Percentiles rank a stretch among this genome's conserved stretches.
Conservation (phyloP, 2,888 invertebrate genomes). For the Ormyrus pomaceus region DNA sequence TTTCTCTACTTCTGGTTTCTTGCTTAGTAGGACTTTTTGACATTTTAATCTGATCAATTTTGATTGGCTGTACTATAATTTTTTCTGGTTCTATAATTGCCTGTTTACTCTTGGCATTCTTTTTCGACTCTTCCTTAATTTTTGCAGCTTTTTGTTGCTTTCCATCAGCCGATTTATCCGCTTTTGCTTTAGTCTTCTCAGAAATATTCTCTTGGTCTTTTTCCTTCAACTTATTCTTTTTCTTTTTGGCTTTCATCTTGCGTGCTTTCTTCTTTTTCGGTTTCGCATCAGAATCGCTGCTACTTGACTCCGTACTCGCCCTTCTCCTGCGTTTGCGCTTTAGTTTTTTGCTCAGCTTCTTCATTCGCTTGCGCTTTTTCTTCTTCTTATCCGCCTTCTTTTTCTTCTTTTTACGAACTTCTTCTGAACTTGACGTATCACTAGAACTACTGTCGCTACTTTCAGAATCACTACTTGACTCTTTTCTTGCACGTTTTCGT, state of each 20-base stretch:
- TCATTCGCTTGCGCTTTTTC: constrained; percentile 65
- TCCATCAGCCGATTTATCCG: constrained; percentile 44
- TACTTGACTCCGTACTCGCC: constrained; percentile 66
- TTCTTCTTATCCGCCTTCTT: constrained; percentile 62
- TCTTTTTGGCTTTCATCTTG: constrained; percentile 34
- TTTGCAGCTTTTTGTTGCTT: constrained; percentile 49
- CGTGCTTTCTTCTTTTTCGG: constrained; percentile 51
- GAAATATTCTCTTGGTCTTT: constrained; percentile 3
- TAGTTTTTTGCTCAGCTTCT: constrained; percentile 62
- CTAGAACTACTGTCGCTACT: constrained; percentile 66
- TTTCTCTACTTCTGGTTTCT: constrained; percentile 36
- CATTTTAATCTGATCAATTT: constrained; percentile 14
- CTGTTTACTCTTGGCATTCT: constrained; percentile 42
- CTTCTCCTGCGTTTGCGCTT: constrained; percentile 64
- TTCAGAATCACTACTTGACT: constrained; percentile 63
- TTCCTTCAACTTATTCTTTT: constrained; percentile 59
- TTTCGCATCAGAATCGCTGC: constrained; percentile 66
- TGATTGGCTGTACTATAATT: neutral
- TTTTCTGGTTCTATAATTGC: constrained; percentile 18
- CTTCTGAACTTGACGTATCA: constrained; percentile 64
- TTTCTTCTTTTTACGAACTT: constrained; percentile 63
- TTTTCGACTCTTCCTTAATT: constrained; percentile 49
- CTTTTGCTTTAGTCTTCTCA: constrained; percentile 57
- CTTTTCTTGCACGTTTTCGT: constrained; percentile 51
- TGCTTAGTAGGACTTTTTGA: constrained; percentile 17